Conservation (phyloP, 2,113 vertebrate genomes). For the Actenoides lindsayi region DNA sequence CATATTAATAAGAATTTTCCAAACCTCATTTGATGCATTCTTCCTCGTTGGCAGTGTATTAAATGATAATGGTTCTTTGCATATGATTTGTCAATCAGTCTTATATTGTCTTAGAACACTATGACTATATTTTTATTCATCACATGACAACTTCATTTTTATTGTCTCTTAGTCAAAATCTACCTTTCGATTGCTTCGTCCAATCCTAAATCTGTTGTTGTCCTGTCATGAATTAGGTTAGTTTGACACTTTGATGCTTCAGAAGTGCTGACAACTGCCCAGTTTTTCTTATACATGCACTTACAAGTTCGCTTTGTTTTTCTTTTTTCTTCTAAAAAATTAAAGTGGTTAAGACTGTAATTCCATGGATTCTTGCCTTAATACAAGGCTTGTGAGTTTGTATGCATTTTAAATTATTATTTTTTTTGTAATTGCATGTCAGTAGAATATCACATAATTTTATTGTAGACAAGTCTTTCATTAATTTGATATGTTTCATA, state of each 20-base stretch:
- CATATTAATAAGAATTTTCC: not conserved
- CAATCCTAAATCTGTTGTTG: not conserved
- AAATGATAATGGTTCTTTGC: not conserved
- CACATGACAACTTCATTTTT: not conserved
- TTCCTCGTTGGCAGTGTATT: not conserved
- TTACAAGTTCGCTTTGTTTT: not conserved
- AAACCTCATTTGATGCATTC: not conserved
- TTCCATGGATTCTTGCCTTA: not conserved
- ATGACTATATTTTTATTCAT: not conserved
- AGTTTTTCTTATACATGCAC: not conserved
- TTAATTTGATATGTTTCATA: not conserved
- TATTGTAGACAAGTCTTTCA: not conserved
- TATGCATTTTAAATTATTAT: not conserved
- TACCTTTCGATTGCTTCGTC: not conserved
- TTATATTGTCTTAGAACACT: not conserved
- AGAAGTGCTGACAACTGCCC: not conserved
- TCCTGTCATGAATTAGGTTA: not conserved
- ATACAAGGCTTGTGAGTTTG: not conserved
- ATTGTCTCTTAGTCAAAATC: not conserved
- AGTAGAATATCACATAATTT: not conserved
- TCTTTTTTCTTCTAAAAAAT: not conserved
- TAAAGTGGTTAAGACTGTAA: not conserved
- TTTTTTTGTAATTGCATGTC: not conserved
- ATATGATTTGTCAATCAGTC: not conserved
- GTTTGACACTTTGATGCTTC: not conserved